Conservation (phyloP, 2,888 invertebrate genomes). For the Siphonodentalium dalli region DNA sequence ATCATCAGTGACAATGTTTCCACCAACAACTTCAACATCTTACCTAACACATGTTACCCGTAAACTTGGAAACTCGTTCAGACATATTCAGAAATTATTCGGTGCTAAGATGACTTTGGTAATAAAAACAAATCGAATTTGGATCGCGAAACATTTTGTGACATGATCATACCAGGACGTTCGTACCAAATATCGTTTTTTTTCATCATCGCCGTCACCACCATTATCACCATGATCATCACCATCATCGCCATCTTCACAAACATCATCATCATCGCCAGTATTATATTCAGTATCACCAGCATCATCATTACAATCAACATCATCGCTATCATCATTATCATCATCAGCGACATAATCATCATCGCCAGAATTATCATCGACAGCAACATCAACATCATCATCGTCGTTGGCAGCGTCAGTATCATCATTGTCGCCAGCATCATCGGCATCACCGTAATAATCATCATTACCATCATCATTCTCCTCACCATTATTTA, state of each 20-base stretch:
- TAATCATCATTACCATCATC: neutral
- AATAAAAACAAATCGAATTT: no score
- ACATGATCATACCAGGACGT: no score
- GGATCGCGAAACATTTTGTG: no score
- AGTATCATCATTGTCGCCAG: neutral
- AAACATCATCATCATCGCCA: conserved; percentile 1
- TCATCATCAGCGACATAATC: neutral
- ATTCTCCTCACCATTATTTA: neutral
- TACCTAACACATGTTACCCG: no score
- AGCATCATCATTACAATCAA: conserved; percentile 6
- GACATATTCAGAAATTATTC: no score
- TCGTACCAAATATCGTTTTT: neutral
- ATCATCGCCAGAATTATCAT: conserved; percentile 1
- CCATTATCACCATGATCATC: neutral
- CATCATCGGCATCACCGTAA: conserved; percentile 2
- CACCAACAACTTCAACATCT: no score
- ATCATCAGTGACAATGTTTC: no score
- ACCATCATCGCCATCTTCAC: neutral
- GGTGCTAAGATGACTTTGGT: no score
- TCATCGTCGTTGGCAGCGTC: neutral
- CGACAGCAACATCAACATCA: neutral
- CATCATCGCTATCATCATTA: conserved; percentile 5
- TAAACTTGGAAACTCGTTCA: no score
- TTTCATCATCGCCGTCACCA: neutral
- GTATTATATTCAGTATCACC: conserved; percentile 2